phyloP scores from a whole-genome alignment of 2,888 invertebrate genomes.

The Xestia c-nigrum region DNA sequence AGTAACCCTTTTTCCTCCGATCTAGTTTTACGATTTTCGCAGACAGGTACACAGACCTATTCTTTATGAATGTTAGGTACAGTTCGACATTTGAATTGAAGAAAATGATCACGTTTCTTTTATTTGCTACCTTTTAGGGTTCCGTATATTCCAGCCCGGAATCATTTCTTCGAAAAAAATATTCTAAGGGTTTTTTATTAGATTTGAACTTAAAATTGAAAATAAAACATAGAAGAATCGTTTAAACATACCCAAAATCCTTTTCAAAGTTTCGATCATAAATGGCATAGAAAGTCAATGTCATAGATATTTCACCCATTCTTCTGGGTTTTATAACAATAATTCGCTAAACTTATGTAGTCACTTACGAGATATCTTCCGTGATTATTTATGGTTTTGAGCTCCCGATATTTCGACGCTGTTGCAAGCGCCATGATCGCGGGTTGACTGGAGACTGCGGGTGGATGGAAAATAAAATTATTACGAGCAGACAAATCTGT shows the following conservation, averaged over 20 bases:
- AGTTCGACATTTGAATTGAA: slow-evolving; percentile 14
- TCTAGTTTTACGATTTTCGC: slow-evolving; percentile 28
- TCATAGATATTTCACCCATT: too few relatives aligned
- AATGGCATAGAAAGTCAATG: background rate
- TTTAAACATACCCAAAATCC: background rate
- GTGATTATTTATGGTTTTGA: too few relatives aligned
- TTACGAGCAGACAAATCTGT: too few relatives aligned
- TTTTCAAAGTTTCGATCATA: background rate
- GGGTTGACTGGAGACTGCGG: too few relatives aligned
- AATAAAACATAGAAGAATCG: background rate
- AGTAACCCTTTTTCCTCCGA: slow-evolving; percentile 38
- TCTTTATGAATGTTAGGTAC: slow-evolving; percentile 19
- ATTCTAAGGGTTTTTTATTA: background rate
- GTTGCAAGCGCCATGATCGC: too few relatives aligned
- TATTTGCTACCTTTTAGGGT: background rate
- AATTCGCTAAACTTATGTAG: too few relatives aligned
- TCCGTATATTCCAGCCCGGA: background rate
- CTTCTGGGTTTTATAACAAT: background rate
- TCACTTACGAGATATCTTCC: too few relatives aligned
- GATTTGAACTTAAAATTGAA: background rate
- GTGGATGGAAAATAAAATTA: too few relatives aligned
- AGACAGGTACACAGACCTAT: slow-evolving; percentile 10
- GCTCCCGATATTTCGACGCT: too few relatives aligned
- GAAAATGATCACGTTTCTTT: slow-evolving; percentile 29
- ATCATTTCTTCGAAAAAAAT: background rate